phyloP scores from a whole-genome alignment of 1,140 invertebrate genomes.

The Conus betulinus region DNA sequence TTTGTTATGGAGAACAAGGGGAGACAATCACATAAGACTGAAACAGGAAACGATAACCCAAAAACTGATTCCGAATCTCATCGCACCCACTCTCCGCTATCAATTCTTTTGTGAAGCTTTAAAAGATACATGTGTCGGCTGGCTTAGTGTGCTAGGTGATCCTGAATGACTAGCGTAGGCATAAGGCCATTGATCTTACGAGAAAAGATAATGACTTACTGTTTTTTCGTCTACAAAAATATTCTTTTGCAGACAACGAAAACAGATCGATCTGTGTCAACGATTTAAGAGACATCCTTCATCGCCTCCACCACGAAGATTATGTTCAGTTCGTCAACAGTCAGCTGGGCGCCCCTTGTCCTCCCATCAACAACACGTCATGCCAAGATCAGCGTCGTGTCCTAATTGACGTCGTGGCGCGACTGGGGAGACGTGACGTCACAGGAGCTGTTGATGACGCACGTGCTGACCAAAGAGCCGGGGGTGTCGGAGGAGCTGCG shows the following conservation, averaged over 20 bases:
- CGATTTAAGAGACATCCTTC: conserved; percentile 37
- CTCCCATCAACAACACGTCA: conserved; percentile 22
- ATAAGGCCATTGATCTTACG: too few relatives aligned
- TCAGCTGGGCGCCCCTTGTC: conserved; percentile 38
- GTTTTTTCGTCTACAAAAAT: too few relatives aligned
- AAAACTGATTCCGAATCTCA: too few relatives aligned
- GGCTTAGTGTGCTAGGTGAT: too few relatives aligned
- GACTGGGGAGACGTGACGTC: conserved; percentile 39
- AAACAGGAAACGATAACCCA: too few relatives aligned
- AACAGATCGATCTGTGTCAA: conserved; percentile 52
- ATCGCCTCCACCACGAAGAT: conserved; percentile 33
- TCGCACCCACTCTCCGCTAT: too few relatives aligned
- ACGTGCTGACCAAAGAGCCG: conserved; percentile 38
- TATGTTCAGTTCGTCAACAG: conserved; percentile 34
- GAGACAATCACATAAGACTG: too few relatives aligned
- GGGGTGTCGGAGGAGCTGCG: conserved; percentile 44
- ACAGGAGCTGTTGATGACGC: conserved; percentile 42
- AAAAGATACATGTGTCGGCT: too few relatives aligned
- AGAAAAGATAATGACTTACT: too few relatives aligned
- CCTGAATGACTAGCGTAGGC: too few relatives aligned
- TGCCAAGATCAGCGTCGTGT: conserved; percentile 47
- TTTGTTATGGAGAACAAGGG: too few relatives aligned
- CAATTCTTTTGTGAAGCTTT: too few relatives aligned
- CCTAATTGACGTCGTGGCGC: conserved; percentile 51
- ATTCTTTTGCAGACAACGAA: conserved; percentile 44